Base-by-base conservation (phyloP, 2,888 invertebrate genomes). In the Xestia rhomboidea region DNA sequence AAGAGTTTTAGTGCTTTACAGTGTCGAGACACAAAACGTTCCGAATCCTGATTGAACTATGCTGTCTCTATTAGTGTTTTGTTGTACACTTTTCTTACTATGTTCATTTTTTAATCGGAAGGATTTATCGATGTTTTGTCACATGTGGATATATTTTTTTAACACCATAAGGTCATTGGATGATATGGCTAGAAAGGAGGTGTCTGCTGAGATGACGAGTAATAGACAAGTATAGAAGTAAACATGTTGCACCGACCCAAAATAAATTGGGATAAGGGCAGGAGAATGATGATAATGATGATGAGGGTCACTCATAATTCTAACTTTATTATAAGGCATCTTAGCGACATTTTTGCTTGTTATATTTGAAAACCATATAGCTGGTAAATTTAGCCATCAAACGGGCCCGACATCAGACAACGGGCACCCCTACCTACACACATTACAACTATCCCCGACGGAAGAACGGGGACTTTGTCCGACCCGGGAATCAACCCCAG, bases 1-100 rank as follows among this genome's bases (percentile, higher is more conserved):
- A 68, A 77, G 68, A 77, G 63, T 68, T 79, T 68, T 82, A 77
- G 82, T 79, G 63, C 82, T 82, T 68, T 63, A 54, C 21, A n/a
- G 46, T 78, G 76, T 78, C 41, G 54, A n/a, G 34, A 78, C 15
- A 44, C 34, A 57, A 81, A 81, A 81, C 41, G 41, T 81, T 54
- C 10, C 15, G 18, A 63, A 82, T 77, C 62, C 77, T 68, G 77
- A 82, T 82, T 57, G 79, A 82, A 76, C 51, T 63, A 46, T 27
- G n/a, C 77, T 54, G 67, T 67, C 38, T 68, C 51, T 67, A n/a
- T 67, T 24, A 44, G n/a, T 62, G n/a, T 34, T 64, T 81, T 72
- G 21, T 57, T 64, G 10, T 24, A 34, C 18, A 51, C 2, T 60
- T 70, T 15, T 57, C 0, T 60, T 70, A 60, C 79, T 30, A 15